phyloP scores from a whole-genome alignment of 2,888 invertebrate genomes.

The Cantharis rustica region DNA sequence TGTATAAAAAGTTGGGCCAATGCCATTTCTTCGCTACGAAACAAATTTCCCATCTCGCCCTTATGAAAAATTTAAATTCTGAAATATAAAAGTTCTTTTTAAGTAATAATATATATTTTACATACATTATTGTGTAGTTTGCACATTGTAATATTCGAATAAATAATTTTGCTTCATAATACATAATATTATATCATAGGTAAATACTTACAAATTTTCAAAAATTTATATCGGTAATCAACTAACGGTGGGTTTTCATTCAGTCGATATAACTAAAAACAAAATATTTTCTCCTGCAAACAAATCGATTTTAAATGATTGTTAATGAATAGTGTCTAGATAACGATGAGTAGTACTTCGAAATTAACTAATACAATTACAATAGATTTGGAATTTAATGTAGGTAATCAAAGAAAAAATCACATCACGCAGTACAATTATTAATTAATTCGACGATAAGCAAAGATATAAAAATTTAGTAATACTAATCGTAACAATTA shows the following conservation, averaged over 20 bases:
- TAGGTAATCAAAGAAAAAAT: not conserved
- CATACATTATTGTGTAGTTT: not conserved
- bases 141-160: not conserved
- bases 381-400: not conserved
- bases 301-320: not conserved
- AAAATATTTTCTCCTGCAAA: not conserved
- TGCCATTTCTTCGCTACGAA: slow-evolving; percentile 90
- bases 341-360: not conserved
- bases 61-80: not conserved
- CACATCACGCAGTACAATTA: not conserved
- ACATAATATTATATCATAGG: not conserved
- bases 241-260: not conserved
- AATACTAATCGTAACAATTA: not conserved
- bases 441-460: not conserved
- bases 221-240: not conserved
- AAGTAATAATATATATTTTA: too few relatives aligned
- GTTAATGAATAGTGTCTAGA: not conserved
- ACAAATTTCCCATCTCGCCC: slow-evolving; percentile 76
- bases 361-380: not conserved
- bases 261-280: not conserved
- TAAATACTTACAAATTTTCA: not conserved
- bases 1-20: slow-evolving; percentile 94
- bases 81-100: not conserved
- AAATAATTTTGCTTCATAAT: not conserved
- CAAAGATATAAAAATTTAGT: not conserved